These are phyloP conservation scores for Rattus rattus DNA, from an alignment of 2,113 vertebrate species.

Conservation along the genomic window DNA sequence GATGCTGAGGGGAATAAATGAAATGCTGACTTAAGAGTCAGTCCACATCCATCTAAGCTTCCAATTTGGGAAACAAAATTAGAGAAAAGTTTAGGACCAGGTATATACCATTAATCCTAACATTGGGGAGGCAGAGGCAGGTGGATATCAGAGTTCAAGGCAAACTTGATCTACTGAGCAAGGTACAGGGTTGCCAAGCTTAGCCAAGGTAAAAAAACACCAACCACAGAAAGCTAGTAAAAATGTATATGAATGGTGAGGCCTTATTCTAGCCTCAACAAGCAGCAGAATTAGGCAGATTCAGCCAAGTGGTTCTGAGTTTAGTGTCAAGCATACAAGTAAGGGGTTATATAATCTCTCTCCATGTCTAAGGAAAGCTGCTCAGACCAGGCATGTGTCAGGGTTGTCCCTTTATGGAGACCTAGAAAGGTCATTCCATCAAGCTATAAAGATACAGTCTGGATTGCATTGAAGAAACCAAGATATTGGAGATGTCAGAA, in stretches of 20 bases:
- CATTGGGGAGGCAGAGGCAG: neutral
- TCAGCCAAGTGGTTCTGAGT: too few relatives aligned
- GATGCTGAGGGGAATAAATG: neutral
- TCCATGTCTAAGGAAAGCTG: neutral
- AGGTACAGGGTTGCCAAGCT: neutral
- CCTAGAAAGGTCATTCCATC: neutral
- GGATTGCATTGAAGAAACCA: neutral
- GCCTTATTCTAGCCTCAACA: neutral
- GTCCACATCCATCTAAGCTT: neutral
- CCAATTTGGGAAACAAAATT: neutral
- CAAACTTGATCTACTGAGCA: too few relatives aligned
- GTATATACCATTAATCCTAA: neutral
- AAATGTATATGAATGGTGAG: neutral
- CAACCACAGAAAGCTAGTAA: neutral
- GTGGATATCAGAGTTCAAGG: too few relatives aligned
- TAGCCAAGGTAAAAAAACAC: neutral
- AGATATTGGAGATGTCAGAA: neutral
- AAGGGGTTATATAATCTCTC: neutral
- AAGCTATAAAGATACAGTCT: neutral
- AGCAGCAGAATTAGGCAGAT: too few relatives aligned
- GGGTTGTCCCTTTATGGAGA: neutral
- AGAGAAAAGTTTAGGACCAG: neutral
- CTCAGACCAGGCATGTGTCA: neutral
- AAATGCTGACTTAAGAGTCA: neutral
- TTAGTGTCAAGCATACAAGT: neutral